These are phyloP conservation scores for Macquaria australasica DNA, from an alignment of 2,113 vertebrate genomes.

Conservation along the genomic window DNA sequence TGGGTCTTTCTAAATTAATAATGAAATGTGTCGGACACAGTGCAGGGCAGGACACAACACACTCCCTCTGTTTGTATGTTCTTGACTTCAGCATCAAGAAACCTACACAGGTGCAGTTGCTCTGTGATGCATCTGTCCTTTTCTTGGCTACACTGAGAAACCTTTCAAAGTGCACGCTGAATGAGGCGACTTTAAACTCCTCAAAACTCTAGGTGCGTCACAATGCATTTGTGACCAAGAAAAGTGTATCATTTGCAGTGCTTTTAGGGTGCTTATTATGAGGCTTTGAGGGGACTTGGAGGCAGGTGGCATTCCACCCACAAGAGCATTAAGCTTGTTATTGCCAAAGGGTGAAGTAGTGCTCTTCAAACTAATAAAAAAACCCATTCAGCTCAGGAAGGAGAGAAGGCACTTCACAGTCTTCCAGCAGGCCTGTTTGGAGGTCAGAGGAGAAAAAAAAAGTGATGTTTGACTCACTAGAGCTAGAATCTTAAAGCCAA, in stretches of 20 bases:
- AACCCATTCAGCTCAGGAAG: constrained; percentile 15
- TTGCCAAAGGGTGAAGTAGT: constrained; percentile 43
- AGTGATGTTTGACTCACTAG: background rate
- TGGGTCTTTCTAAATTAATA: constrained; percentile 28
- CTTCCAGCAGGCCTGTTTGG: background rate
- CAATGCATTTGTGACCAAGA: constrained; percentile 9
- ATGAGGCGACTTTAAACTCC: constrained; percentile 14
- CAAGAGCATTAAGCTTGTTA: constrained; percentile 44
- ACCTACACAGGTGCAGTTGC: background rate
- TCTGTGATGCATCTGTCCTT: constrained; percentile 7
- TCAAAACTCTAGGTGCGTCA: constrained; percentile 17
- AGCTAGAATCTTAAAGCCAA: background rate
- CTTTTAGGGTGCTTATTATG: constrained; percentile 52
- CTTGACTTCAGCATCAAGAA: background rate
- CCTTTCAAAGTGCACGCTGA: background rate
- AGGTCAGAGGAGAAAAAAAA: background rate
- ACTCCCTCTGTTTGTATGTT: background rate
- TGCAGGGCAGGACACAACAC: constrained; percentile 18
- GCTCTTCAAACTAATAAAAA: constrained; percentile 55
- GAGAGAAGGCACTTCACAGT: constrained; percentile 1
- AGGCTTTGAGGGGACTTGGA: constrained; percentile 35
- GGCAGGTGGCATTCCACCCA: constrained; percentile 44
- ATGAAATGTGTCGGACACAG: constrained; percentile 42
- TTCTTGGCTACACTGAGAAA: background rate
- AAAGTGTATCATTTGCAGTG: constrained; percentile 17